Evolutionary conservation across 2,888 invertebrate species (phyloP), one percentile per base, ranked within the genome.

Genomic region (Aspidiotus destructor): DNA sequence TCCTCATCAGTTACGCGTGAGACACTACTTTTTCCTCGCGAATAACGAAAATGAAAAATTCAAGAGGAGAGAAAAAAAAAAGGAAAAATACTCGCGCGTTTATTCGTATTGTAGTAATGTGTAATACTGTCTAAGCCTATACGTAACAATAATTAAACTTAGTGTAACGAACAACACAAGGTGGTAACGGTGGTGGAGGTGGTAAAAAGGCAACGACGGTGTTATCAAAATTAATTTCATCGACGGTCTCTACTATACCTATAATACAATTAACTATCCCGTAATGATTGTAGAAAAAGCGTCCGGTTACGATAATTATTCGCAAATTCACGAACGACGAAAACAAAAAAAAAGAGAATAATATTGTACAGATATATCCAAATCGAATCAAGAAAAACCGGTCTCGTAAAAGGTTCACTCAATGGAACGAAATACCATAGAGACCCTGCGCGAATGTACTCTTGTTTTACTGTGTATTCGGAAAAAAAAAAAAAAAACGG

Each of bases 1-100:
- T 48, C 48, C 48, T n/a, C n/a, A 48, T 48, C 48, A 48, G 48
- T 13, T 48, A 48, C 48, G n/a, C 48, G 48, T n/a, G 48, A 48
- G 2, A n/a, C 10, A 48, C 48, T 48, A n/a, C 48, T n/a, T 48
- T n/a, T 28, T 28, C 28, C 28, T 28, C 28, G 28, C 28, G 28
- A 28, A 28, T 28, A 28, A 28, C 28, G 5, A 28, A 28, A 28
- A 28, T 28, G 28, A 28, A 28, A 28, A 48, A 11, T 10, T 44
- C 2, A 48, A 48, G 48, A 48, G 10, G 48, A 48, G 3, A 11
- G 48, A 48, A 48, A 48, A 48, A 48, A n/a, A 13, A n/a, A 48
- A 13, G 48, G n/a, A 48, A 48, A 48, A 48, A 13, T 6, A 11
- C 48, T 48, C 28, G 28, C 28, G 28, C 28, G 28, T 28, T 28